These are phyloP conservation scores for Mnemiopsis leidyi DNA, from an alignment of 37 sponge, comb jelly and placozoan species.

Conservation along the genomic window DNA sequence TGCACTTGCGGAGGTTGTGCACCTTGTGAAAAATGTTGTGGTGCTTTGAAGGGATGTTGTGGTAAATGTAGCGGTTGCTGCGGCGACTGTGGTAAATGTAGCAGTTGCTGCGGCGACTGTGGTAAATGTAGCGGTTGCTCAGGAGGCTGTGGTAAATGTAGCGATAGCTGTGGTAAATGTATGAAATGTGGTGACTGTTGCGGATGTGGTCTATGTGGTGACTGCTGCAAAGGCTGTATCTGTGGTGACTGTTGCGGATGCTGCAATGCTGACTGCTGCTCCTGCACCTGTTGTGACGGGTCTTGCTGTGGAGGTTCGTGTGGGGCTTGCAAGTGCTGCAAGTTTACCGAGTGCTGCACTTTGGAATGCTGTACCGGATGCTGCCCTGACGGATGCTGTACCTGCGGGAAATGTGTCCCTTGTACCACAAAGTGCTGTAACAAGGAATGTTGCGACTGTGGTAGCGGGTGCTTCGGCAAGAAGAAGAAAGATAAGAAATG, in stretches of 20 bases:
- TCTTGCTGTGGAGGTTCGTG: background rate
- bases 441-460: slow-evolving; percentile 5
- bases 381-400: slow-evolving; percentile 18
- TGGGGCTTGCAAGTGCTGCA: background rate
- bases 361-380: background rate
- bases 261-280: slow-evolving; percentile 7
- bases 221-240: background rate
- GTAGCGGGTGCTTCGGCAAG: slow-evolving; percentile 18
- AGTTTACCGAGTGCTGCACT: background rate
- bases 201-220: background rate
- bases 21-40: background rate
- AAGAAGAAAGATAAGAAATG: slow-evolving; percentile 8
- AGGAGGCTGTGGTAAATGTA: background rate
- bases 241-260: slow-evolving; percentile 29
- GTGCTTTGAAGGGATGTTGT: background rate
- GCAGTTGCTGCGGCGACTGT: background rate
- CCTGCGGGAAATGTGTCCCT: background rate
- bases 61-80: background rate
- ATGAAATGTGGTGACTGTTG: background rate
- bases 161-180: background rate
- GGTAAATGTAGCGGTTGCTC: background rate
- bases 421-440: background rate
- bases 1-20: background rate
- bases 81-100: background rate
- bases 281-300: background rate